Evolutionary conservation across 2,888 invertebrate species (phyloP).

Genomic region (Piscicola geometra): DNA sequence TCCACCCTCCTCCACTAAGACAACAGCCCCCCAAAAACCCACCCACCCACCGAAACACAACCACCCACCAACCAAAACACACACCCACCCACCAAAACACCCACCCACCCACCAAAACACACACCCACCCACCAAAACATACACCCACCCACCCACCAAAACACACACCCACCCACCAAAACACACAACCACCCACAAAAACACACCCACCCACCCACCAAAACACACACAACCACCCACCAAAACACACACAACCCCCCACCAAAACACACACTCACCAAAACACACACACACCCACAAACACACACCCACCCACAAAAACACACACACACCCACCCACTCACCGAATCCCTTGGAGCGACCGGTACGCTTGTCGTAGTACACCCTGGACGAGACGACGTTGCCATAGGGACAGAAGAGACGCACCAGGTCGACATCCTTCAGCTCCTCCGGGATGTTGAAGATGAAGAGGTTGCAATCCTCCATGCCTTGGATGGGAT

Average conservation of each 20-base stretch:
- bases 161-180: neutral
- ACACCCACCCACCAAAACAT: neutral
- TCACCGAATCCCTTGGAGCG: slow-evolving; percentile 35
- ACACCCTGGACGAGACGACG: slow-evolving; percentile 32
- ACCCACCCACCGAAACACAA: no score
- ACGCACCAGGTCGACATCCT: slow-evolving; percentile 32
- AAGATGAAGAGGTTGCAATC: slow-evolving; percentile 36
- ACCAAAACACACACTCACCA: neutral
- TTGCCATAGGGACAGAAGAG: slow-evolving; percentile 35
- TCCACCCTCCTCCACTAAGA: no score
- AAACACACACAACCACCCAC: no score
- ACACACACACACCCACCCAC: neutral
- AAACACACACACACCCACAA: neutral
- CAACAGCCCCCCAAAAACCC: no score
- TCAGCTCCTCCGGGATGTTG: slow-evolving; percentile 33
- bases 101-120: no score
- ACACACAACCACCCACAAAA: neutral
- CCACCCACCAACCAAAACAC: no score
- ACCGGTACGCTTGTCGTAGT: slow-evolving; percentile 32
- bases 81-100: no score
- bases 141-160: neutral
- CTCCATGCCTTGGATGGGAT: slow-evolving; percentile 16
- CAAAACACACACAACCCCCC: no score
- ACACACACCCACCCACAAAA: neutral
- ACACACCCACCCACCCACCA: no score